Base-by-base conservation (phyloP, 2,888 invertebrate genomes). In the Rhingia campestris region DNA sequence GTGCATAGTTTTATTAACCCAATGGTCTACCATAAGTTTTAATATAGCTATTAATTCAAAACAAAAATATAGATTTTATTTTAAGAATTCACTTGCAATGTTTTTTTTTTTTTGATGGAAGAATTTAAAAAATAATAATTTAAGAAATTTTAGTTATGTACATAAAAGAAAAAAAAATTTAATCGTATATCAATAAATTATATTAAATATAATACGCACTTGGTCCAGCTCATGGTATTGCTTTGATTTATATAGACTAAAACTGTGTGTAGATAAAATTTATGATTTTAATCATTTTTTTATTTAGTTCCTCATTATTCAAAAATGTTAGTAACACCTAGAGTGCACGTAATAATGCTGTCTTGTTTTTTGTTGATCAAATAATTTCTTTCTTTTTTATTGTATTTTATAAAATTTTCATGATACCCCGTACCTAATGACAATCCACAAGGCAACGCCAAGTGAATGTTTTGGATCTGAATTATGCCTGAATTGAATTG, bases 11-110 rank as follows among this genome's bases (percentile, higher is more conserved):
- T 73, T 54, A 79, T 53, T 66, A 79, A 81, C 47, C 53, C 58
- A 74, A 66, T 74, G 51, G 64, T 74, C 59, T 35, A 64, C 53
- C 47, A 81, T 76, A 76, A 70, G 76, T 81, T 76, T 81, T 76
- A 69, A 63, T 56, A 80, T 56, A 54, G 10, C 35, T 49, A 22
- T 22, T 64, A 37, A 56, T 47, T 64, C 45, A 66, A 39, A 69
- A 63, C 53, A 39, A 63, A 12, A 35, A 53, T 51, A 9, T 49
- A 39, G 32, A 51, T 35, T 30, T 59, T 59, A 35, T 33, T 39
- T 39, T 72, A 81, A 81, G 76, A 66, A 14, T 76, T 66, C 54
- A 37, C 56, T 75, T 81, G 64, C 74, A 69, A 64, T 56, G 69
- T 70, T 63, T 64, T 22, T 22, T 22, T 22, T 22, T n/a, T n/a